These are phyloP conservation scores for Pinna nobilis DNA, from an alignment of 1,140 invertebrate genomes.

Conservation along the genomic window DNA sequence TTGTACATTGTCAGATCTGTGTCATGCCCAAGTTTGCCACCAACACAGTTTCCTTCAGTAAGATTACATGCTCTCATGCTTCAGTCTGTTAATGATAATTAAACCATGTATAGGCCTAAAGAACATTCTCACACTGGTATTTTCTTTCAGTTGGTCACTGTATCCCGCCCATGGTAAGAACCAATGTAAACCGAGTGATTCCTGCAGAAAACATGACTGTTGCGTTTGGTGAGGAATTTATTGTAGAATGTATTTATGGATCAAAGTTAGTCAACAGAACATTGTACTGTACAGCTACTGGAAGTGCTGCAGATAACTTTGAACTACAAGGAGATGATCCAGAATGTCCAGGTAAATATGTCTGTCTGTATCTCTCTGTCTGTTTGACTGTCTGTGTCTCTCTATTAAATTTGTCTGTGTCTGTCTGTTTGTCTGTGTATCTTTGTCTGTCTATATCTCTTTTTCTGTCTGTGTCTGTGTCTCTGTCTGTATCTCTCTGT, in stretches of 20 bases:
- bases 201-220: background rate
- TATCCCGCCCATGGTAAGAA: background rate
- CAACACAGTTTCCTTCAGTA: too few species aligned
- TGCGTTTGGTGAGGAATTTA: conserved; percentile 2
- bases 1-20: too few species aligned
- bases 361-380: too few species aligned
- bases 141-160: conserved; percentile 24
- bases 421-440: too few species aligned
- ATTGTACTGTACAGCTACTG: conserved; percentile 21
- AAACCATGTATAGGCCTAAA: too few species aligned
- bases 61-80: too few species aligned
- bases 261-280: conserved; percentile 16
- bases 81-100: too few species aligned
- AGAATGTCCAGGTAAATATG: conserved; percentile 37
- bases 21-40: too few species aligned
- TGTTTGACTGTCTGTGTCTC: too few species aligned
- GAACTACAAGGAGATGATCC: conserved; percentile 14
- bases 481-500: conserved; percentile 32
- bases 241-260: conserved; percentile 38
- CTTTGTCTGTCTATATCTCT: too few species aligned
- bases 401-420: too few species aligned
- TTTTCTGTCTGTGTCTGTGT: conserved; percentile 20
- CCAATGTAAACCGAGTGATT: background rate
- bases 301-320: background rate
- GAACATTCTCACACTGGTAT: too few species aligned